These are phyloP conservation scores for Nasua narica DNA, from an alignment of 2,797 vertebrate species.

Conservation along the genomic window DNA sequence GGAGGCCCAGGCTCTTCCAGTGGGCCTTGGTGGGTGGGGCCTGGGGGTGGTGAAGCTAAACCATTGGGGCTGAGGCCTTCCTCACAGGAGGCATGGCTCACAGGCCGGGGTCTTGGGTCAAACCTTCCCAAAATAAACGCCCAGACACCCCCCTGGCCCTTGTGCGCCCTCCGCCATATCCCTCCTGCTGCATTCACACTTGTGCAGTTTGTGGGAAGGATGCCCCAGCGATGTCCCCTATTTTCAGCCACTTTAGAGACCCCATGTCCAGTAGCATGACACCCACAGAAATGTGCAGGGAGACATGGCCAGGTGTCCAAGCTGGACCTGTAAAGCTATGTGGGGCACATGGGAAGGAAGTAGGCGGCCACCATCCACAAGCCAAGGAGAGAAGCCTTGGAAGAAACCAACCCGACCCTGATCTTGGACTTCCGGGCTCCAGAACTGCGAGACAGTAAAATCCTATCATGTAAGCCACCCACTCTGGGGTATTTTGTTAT, in stretches of 20 bases:
- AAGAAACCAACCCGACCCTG: not conserved
- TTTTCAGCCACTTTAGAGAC: not conserved
- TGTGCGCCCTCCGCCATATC: fast-evolving
- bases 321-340: not conserved
- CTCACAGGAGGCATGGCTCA: not conserved
- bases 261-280: not conserved
- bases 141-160: too few species aligned
- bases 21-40: not conserved
- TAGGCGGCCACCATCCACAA: not conserved
- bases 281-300: fast-evolving
- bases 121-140: not conserved
- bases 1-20: not conserved
- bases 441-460: not conserved
- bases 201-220: fast-evolving
- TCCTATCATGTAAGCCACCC: not conserved
- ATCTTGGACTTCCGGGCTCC: not conserved
- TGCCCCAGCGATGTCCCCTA: not conserved
- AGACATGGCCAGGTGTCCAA: not conserved
- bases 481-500: fast-evolving
- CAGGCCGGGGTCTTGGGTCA: not conserved
- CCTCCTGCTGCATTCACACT: not conserved
- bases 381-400: not conserved
- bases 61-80: not conserved
- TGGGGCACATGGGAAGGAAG: fast-evolving
- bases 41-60: not conserved